Percentiles rank a stretch among this genome's conserved stretches.
These are phyloP conservation scores for Gephyroberyx darwinii DNA, from an alignment of 2,797 vertebrate genomes.

Conservation along the genomic window DNA sequence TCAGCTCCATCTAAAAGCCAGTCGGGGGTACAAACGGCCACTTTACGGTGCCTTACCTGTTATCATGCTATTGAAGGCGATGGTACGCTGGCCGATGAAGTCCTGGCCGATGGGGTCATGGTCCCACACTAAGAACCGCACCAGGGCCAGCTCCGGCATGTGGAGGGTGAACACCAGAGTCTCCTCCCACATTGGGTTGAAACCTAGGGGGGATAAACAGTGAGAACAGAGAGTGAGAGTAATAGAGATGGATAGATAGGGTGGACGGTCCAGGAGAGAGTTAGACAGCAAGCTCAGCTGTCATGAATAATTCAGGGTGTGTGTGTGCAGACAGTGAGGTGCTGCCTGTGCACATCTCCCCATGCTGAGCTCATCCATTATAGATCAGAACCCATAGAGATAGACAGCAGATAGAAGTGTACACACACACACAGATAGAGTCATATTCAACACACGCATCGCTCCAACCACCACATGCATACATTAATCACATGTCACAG, in stretches of 20 bases:
- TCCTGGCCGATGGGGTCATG: constrained; percentile 97
- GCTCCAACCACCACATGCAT: constrained; percentile 8
- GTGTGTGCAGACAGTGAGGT: constrained; percentile 47
- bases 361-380: constrained; percentile 64
- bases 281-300: constrained; percentile 48
- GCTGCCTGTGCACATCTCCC: constrained; percentile 46
- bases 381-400: constrained; percentile 47
- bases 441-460: neutral
- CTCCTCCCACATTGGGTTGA: constrained; percentile 99
- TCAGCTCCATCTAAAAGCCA: constrained; percentile 1
- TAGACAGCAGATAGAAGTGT: neutral
- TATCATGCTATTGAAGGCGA: constrained; percentile 96
- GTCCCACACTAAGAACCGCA: constrained; percentile 98
- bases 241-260: constrained; percentile 2
- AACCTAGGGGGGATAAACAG: constrained; percentile 78
- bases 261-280: constrained; percentile 18
- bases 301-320: constrained; percentile 71
- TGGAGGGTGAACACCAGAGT: constrained; percentile 93
- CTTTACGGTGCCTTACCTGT: constrained; percentile 82
- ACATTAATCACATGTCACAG: constrained; percentile 8
- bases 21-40: neutral
- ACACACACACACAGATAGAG: neutral
- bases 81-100: constrained; percentile 96
- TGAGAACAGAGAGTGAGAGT: neutral
- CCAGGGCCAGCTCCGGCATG: constrained; percentile 92